These are phyloP conservation scores for Rhagonycha lutea DNA, from an alignment of 2,888 invertebrate species.

Conservation along the genomic window DNA sequence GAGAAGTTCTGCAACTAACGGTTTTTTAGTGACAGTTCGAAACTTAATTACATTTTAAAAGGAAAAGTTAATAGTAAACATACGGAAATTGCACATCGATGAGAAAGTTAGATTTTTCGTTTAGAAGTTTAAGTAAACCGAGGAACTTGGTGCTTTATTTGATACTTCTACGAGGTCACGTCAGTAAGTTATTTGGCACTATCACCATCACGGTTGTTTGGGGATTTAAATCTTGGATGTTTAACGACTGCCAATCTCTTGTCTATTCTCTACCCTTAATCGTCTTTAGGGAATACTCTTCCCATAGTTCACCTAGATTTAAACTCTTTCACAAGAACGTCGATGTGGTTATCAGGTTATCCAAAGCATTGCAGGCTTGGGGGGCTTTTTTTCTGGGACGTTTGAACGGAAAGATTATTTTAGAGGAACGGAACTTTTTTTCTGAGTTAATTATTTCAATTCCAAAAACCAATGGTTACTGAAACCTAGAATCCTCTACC, in stretches of 20 bases:
- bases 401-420: too few relatives aligned
- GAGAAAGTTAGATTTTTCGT: background rate
- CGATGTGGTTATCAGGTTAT: too few relatives aligned
- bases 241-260: background rate
- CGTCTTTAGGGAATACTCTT: too few relatives aligned
- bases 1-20: background rate
- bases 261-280: background rate
- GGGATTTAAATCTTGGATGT: background rate
- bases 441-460: too few relatives aligned
- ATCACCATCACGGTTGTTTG: background rate
- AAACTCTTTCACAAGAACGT: too few relatives aligned
- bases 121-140: background rate
- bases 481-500: too few relatives aligned
- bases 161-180: background rate
- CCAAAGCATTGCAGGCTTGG: too few relatives aligned
- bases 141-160: background rate
- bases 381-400: too few relatives aligned
- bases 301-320: too few relatives aligned
- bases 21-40: background rate
- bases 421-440: too few relatives aligned
- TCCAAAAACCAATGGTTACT: too few relatives aligned
- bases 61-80: background rate
- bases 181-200: background rate
- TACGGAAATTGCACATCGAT: background rate
- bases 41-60: background rate